A percentile compares a stretch with the other conserved stretches of the same genome.
Evolutionary conservation across 2,797 vertebrate genomes (phyloP).

Genomic region (Ctenosaura bakeri): DNA sequence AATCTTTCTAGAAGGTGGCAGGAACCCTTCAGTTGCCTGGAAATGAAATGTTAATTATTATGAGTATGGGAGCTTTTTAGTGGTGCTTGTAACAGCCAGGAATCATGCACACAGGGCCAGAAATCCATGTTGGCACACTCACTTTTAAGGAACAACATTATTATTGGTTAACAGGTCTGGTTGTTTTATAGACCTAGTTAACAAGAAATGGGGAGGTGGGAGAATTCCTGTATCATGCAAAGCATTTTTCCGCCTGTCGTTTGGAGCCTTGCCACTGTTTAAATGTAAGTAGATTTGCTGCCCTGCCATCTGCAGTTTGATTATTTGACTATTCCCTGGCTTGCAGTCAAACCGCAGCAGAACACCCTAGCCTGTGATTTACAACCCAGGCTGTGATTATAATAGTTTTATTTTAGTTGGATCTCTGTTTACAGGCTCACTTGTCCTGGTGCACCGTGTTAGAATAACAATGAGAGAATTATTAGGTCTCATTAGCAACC

Average conservation of each 20-base stretch:
- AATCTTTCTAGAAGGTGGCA: fast-evolving
- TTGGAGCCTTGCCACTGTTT: constrained; percentile 91
- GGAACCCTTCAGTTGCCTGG: neutral
- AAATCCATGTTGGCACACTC: neutral
- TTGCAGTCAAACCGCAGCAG: constrained; percentile 90
- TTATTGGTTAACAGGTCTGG: constrained; percentile 71
- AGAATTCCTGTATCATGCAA: constrained; percentile 72
- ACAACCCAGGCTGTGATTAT: constrained; percentile 85
- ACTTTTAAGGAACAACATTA: constrained; percentile 48
- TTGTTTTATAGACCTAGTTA: constrained; percentile 76
- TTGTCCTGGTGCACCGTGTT: constrained; percentile 78
- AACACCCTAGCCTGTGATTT: constrained; percentile 86
- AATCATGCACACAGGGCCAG: fast-evolving
- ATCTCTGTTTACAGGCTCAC: constrained; percentile 80
- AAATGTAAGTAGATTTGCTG: constrained; percentile 93
- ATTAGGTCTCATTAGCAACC: constrained; percentile 77
- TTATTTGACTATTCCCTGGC: constrained; percentile 97
- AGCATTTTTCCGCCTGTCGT: constrained; percentile 78
- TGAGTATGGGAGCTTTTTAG: neutral
- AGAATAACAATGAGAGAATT: constrained; percentile 79
- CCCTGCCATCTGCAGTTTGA: constrained; percentile 92
- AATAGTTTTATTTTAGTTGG: constrained; percentile 83
- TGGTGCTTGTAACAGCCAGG: neutral
- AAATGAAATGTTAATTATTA: constrained; percentile 21
- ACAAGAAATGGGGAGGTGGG: constrained; percentile 49